Evolutionary conservation across 2,113 vertebrate species (phyloP).

Genomic region (Anguilla rostrata): DNA sequence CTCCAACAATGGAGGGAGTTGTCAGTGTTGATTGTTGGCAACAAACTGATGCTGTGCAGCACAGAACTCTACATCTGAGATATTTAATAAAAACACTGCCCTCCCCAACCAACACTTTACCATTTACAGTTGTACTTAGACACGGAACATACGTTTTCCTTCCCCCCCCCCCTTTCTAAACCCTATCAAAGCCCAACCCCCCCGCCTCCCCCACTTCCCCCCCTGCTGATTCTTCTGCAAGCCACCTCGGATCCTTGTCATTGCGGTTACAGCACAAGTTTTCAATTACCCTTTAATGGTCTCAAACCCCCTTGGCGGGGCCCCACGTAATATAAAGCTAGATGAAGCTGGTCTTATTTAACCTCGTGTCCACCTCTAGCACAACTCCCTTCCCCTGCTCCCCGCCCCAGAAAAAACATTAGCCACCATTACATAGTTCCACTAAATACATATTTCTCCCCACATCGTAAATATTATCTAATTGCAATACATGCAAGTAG

Average conservation of each 20-base stretch:
- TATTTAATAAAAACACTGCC: not conserved
- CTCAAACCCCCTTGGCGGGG: not conserved
- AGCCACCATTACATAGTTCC: constrained; percentile 2
- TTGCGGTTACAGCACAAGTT: constrained; percentile 38
- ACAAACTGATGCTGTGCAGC: not conserved
- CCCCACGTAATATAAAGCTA: constrained; percentile 4
- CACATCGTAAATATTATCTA: not conserved
- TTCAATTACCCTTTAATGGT: constrained; percentile 36
- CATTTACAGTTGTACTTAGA: constrained; percentile 8
- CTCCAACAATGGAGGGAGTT: not conserved
- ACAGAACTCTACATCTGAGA: not conserved
- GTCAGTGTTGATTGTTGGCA: not conserved
- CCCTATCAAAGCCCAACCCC: not conserved
- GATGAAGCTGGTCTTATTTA: constrained; percentile 15
- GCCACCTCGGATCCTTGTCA: constrained; percentile 5
- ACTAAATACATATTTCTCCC: not conserved
- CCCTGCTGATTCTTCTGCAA: not conserved
- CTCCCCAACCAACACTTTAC: not conserved
- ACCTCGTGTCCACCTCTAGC: not conserved
- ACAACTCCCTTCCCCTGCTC: not conserved
- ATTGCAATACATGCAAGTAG: not conserved
- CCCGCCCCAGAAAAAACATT: not conserved
- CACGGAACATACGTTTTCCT: not conserved
- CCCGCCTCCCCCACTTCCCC: not conserved
- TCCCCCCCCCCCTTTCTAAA: not conserved